A percentile compares a stretch with the other conserved stretches of the same genome.
phyloP scores from a whole-genome alignment of 2,113 vertebrate genomes.

The Hydrolagus affinis region DNA sequence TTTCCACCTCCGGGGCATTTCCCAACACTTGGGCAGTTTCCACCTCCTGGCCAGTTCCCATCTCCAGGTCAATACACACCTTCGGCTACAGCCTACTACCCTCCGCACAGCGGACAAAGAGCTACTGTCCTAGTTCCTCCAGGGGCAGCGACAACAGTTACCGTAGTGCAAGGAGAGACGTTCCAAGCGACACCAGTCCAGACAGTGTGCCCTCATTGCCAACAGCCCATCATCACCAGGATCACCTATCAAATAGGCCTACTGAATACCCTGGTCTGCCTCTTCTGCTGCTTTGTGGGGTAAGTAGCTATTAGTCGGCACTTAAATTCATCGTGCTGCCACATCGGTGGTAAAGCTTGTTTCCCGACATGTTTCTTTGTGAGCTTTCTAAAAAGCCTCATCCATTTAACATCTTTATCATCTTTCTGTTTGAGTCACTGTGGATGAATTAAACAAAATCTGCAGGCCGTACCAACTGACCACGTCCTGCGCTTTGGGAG shows the following conservation, averaged over 20 bases:
- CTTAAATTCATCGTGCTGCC: too few species aligned
- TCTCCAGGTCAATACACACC: constrained; percentile 56
- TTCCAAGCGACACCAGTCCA: constrained; percentile 85
- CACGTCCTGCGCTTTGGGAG: too few species aligned
- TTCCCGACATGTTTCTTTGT: too few species aligned
- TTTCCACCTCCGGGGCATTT: constrained; percentile 46
- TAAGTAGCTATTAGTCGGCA: constrained; percentile 46
- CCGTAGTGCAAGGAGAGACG: constrained; percentile 90
- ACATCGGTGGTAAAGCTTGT: too few species aligned
- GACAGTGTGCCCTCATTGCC: constrained; percentile 93
- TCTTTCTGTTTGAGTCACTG: too few species aligned
- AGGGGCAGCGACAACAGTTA: constrained; percentile 79
- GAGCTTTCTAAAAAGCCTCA: too few species aligned
- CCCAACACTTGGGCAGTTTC: constrained; percentile 51
- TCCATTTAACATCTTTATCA: too few species aligned
- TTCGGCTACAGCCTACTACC: constrained; percentile 56
- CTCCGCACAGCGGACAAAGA: constrained; percentile 68
- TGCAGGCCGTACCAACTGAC: too few species aligned
- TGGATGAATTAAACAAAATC: too few species aligned
- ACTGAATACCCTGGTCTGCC: constrained; percentile 91
- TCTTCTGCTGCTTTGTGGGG: constrained; percentile 96
- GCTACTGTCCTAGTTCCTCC: constrained; percentile 79
- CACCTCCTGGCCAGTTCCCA: constrained; percentile 56
- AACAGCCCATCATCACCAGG: constrained; percentile 88
- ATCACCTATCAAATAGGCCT: constrained; percentile 85